Base-by-base conservation (phyloP, 2,888 invertebrate genomes). In the Lepidonotus clava region DNA sequence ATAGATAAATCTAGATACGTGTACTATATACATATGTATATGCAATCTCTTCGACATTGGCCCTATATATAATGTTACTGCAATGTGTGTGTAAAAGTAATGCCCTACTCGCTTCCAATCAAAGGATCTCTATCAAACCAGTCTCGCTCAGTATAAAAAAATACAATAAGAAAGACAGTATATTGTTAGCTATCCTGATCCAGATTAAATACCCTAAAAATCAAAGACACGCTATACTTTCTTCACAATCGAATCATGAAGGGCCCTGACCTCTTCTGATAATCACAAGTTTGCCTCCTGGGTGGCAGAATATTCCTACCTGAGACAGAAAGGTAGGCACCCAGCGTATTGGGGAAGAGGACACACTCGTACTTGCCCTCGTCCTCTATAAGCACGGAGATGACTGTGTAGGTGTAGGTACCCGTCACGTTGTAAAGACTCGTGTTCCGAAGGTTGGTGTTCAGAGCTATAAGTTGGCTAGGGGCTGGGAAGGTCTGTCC, bases 341-440 rank as follows among this genome's bases (percentile, higher is more conserved):
- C 14, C 4, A 83, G 51, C 28, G 46, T 83, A 24, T n/a, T 32
- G 1, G 51, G 83, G 28, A 38, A 83, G 32, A 83, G 41, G 28
- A 51, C 83, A 83, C 83, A 83, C 8, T 83, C 46, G 32, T 83
- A 83, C 83, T 83, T 24, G 1, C 83, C 83, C 83, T 83, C 83
- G 40, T 83, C 83, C 41, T 83, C 83, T 11, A 51, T 21, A 14
- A 32, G 14, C 46, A 41, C 83, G 0, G 32, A 34, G 46, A 6
- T 2, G 40, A 83, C 46, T 28, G 83, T 46, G 32, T 46, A 51
- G 18, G 46, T 41, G 51, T 46, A 83, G 14, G 41, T 83, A 4
- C 28, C 83, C 2, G 41, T 46, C 51, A 51, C 41, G 21, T 46
- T 51, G 51, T 46, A 83, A 18, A n/a, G 36, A 28, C 18, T 21